Percentiles rank a stretch among this genome's conserved stretches.
Evolutionary conservation across 2,113 vertebrate species (phyloP).

Genomic region (Cyanocitta stelleri): DNA sequence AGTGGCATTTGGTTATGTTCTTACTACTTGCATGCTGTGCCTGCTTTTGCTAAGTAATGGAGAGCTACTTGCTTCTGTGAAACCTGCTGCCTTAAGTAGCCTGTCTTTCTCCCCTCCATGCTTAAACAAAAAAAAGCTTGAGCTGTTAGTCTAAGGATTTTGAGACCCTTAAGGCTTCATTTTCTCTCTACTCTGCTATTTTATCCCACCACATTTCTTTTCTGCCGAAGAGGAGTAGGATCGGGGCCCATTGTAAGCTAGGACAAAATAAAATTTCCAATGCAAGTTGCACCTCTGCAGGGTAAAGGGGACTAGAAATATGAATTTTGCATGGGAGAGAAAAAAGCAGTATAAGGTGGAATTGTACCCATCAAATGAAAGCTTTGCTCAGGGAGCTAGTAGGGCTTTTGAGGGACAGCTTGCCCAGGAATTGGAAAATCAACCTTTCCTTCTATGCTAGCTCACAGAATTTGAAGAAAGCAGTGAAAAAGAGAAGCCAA

Average conservation of each 20-base stretch:
- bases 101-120: background rate
- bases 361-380: background rate
- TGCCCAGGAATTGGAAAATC: background rate
- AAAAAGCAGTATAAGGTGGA: background rate
- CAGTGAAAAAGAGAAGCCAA: background rate
- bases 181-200: background rate
- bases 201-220: background rate
- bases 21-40: background rate
- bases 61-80: background rate
- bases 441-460: background rate
- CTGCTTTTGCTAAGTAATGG: background rate
- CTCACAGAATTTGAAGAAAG: background rate
- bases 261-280: background rate
- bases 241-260: background rate
- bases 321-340: background rate
- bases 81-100: background rate
- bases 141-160: background rate
- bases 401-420: background rate
- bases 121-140: background rate
- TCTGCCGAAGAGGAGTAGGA: background rate
- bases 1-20: background rate
- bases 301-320: background rate
- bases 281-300: background rate
- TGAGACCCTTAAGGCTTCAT: background rate
- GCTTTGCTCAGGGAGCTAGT: background rate